Evolutionary conservation across 1,140 invertebrate genomes (phyloP).

Genomic region (Epicauta chinensis): DNA sequence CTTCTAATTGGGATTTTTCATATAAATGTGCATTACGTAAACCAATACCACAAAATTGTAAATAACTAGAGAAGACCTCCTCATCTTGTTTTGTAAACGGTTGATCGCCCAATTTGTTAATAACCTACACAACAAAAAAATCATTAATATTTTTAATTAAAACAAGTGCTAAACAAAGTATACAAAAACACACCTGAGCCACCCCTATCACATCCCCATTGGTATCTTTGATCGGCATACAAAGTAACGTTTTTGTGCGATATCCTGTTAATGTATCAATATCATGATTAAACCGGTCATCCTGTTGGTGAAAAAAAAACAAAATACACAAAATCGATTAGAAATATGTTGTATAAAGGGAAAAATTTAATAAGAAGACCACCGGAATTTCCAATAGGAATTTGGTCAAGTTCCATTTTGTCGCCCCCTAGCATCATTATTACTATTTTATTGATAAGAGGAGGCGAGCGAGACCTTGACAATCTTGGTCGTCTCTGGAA

Average conservation of each 20-base stretch:
- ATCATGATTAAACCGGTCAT: conserved; percentile 85
- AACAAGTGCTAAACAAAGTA: not conserved
- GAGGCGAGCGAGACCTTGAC: too few species aligned
- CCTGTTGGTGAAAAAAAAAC: conserved; percentile 52
- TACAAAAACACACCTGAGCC: conserved; percentile 61
- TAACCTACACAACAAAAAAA: conserved; percentile 58
- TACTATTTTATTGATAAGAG: too few species aligned
- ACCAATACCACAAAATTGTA: conserved; percentile 95
- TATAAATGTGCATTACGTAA: conserved; percentile 90
- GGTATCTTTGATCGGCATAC: conserved; percentile 94
- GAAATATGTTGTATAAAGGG: not conserved
- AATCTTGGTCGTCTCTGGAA: too few species aligned
- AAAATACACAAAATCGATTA: not conserved
- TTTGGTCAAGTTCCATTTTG: too few species aligned
- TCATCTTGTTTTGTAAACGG: conserved; percentile 80
- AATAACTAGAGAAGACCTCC: conserved; percentile 85
- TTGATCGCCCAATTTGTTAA: conserved; percentile 83
- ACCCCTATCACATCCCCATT: conserved; percentile 93
- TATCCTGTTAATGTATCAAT: conserved; percentile 91
- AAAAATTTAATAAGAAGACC: not conserved
- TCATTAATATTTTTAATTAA: not conserved
- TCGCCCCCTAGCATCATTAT: too few species aligned
- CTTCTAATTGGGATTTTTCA: conserved; percentile 88
- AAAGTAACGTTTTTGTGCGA: conserved; percentile 83
- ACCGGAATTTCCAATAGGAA: too few species aligned